phyloP scores from a whole-genome alignment of 1,140 invertebrate species.

The Cydia splendana region DNA sequence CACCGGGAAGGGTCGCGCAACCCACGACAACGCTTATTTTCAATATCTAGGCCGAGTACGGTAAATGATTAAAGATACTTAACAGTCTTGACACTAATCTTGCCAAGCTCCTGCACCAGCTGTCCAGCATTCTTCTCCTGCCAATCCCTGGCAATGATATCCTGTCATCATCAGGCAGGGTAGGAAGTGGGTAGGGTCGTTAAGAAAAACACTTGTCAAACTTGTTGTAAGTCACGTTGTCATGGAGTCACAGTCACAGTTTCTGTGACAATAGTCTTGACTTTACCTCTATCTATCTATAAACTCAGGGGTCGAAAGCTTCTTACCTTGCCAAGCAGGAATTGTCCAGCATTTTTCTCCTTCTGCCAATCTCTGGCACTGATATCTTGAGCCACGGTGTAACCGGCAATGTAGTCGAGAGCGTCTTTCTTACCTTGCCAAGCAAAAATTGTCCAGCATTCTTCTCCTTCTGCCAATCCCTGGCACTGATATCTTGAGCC shows the following conservation, averaged over 20 bases:
- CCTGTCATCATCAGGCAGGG: slow-evolving; percentile 77
- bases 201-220: no score
- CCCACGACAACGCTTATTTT: no score
- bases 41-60: no score
- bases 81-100: slow-evolving; percentile 59
- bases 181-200: no score
- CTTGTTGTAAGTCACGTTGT: no score
- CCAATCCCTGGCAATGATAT: slow-evolving; percentile 91
- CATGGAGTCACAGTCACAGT: no score
- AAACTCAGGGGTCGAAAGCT: slow-evolving; percentile 63
- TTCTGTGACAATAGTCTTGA: slow-evolving; percentile 35
- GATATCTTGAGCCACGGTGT: slow-evolving; percentile 92
- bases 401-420: slow-evolving; percentile 83
- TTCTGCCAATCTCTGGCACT: slow-evolving; percentile 92
- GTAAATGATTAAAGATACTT: no score
- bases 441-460: slow-evolving; percentile 94
- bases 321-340: slow-evolving; percentile 87
- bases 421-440: slow-evolving; percentile 81
- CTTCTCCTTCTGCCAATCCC: slow-evolving; percentile 91
- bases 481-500: slow-evolving; percentile 90
- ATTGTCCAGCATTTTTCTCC: slow-evolving; percentile 92
- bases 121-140: slow-evolving; percentile 92
- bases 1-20: no score
- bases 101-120: slow-evolving; percentile 86
- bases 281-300: slow-evolving; percentile 93